Evolutionary conservation across 37 sponge, comb jelly and placozoan genomes (phyloP), one percentile per base, ranked within the genome.

Genomic region (Halichondria panicea): DNA sequence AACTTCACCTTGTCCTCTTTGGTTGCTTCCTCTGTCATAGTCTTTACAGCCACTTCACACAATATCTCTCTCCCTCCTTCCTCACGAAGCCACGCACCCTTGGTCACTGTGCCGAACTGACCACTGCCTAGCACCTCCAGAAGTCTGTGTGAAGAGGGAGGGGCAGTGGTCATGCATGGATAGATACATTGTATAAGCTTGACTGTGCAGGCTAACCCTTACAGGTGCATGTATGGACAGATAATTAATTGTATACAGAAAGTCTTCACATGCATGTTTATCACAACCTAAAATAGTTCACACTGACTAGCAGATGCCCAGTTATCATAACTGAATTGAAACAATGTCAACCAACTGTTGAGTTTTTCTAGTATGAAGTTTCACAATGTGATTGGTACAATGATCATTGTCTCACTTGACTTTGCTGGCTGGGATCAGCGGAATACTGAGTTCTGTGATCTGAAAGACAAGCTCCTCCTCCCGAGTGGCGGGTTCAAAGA

Each of bases 41-140:
- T 44, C 63, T 75, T 75, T 3, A 75, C 76, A 15, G 76, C 76
- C 62, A 75, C 76, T 44, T 75, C 62, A 45, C 24, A 27, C 27
- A 4, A 43, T 27, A 40, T 44, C 15, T 33, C 67, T 19, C 33
- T 40, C 33, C 67, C 67, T 32, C 19, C 15, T 19, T 24, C 33
- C 19, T 11, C 43, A 11, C 6, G 19, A 6, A 5, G 32, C 56
- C 55, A 52, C 73, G 27, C 34, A 4, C 39, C 73, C 32, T 58
- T 21, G 58, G 52, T 3, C 19, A 72, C 73, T 6, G 32, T 72
- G 38, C 63, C 76, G 60, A 75, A 75, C 15, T 58, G 31, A 36
- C 76, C 76, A 43, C 76, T 75, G 7, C 76, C 76, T 38, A 75
- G 62, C 27, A 28, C 18, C 40, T 65, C 66, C 11, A 36, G 9